These are phyloP conservation scores for Lasioglossum albipes DNA, from an alignment of 1,140 invertebrate species.

Conservation along the genomic window DNA sequence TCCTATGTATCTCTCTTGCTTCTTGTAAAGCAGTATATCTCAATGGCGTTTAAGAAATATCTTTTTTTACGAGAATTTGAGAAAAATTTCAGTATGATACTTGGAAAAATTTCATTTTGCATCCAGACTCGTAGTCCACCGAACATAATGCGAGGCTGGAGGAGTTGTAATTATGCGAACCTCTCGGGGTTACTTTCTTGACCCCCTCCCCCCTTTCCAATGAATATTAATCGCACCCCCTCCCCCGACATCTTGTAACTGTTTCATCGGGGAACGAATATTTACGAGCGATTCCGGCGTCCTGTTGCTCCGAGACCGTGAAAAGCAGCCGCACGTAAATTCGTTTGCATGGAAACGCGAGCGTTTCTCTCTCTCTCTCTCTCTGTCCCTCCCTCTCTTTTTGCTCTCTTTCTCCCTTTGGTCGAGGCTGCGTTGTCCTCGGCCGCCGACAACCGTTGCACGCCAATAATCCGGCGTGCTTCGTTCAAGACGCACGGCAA, in stretches of 20 bases:
- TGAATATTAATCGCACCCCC: constrained; percentile 7
- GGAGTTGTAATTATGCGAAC: neutral
- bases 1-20: too few species aligned
- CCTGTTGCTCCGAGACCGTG: constrained; percentile 7
- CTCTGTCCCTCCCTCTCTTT: too few species aligned
- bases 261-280: constrained; percentile 6
- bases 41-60: too few species aligned
- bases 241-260: neutral
- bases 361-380: neutral
- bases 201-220: neutral
- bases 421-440: neutral
- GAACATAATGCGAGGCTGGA: too few species aligned
- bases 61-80: too few species aligned
- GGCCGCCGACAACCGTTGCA: neutral
- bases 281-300: neutral
- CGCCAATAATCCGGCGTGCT: constrained; percentile 4
- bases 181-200: neutral
- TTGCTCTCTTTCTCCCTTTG: neutral
- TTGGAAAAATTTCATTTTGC: too few species aligned
- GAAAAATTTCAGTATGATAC: too few species aligned
- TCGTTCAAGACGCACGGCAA: neutral
- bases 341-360: constrained; percentile 1
- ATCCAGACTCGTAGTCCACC: too few species aligned
- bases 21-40: too few species aligned
- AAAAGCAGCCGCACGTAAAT: constrained; percentile 8